A percentile compares a stretch with the other conserved stretches of the same genome.
These are phyloP conservation scores for Falco punctatus DNA, from an alignment of 2,113 vertebrate species.

Conservation along the genomic window DNA sequence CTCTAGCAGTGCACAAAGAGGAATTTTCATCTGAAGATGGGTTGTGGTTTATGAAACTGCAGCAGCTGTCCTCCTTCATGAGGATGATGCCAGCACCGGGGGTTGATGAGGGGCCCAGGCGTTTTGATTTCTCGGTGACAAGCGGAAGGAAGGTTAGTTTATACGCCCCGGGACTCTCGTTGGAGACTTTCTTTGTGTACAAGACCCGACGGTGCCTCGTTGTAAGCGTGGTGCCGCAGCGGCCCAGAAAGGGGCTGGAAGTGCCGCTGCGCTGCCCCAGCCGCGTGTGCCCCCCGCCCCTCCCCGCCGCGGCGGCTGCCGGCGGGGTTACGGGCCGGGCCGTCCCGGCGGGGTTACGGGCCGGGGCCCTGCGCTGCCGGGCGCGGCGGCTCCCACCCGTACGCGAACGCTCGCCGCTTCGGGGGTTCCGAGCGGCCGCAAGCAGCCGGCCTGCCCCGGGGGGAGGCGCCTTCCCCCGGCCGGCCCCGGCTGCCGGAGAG, in stretches of 20 bases:
- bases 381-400: too few relatives aligned
- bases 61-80: not conserved
- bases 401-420: not conserved
- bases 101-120: not conserved
- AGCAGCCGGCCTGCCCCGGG: too few relatives aligned
- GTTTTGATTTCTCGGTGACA: not conserved
- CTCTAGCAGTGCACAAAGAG: not conserved
- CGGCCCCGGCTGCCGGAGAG: too few relatives aligned
- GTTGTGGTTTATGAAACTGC: not conserved
- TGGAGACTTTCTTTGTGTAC: not conserved
- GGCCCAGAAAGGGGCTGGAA: not conserved
- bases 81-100: not conserved
- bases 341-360: too few relatives aligned
- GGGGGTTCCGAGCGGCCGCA: not conserved
- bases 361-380: too few relatives aligned
- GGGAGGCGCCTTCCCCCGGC: too few relatives aligned
- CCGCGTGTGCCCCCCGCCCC: too few relatives aligned
- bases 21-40: not conserved
- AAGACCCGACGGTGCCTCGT: not conserved
- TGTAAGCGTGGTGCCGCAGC: not conserved
- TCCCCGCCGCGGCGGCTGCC: too few relatives aligned
- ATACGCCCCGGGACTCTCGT: not conserved
- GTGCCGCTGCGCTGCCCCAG: not conserved
- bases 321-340: too few relatives aligned
- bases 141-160: not conserved